Evolutionary conservation across 2,113 vertebrate genomes (phyloP).

Genomic region (Camelus bactrianus): DNA sequence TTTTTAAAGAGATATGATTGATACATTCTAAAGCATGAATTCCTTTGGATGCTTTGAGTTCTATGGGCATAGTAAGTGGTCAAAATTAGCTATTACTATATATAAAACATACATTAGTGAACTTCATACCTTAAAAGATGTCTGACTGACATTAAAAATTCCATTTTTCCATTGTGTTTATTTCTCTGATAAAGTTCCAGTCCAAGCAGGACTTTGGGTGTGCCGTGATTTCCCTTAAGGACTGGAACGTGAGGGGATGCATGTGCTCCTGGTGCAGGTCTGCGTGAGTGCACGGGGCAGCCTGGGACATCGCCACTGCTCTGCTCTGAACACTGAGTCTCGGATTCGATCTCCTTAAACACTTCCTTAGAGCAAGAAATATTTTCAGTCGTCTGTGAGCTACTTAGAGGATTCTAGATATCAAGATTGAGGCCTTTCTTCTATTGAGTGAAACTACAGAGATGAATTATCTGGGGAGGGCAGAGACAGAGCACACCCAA

Average conservation of each 20-base stretch:
- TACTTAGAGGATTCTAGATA: background rate
- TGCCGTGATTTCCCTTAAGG: background rate
- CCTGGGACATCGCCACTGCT: background rate
- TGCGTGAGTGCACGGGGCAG: background rate
- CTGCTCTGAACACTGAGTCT: background rate
- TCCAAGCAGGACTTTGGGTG: background rate
- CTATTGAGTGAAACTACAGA: slow-evolving; percentile 40
- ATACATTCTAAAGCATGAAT: slow-evolving; percentile 51
- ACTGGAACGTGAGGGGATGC: background rate
- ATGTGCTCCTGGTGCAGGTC: background rate
- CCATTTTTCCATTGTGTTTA: background rate
- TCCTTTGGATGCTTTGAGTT: slow-evolving; percentile 26
- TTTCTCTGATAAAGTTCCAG: background rate
- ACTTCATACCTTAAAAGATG: slow-evolving; percentile 43
- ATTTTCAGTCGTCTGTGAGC: slow-evolving; percentile 17
- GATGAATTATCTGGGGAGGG: background rate
- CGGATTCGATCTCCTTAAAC: background rate
- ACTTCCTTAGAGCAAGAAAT: background rate
- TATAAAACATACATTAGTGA: slow-evolving; percentile 24
- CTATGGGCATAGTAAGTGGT: slow-evolving; percentile 1
- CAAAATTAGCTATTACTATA: slow-evolving; percentile 37
- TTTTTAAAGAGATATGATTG: slow-evolving; percentile 18
- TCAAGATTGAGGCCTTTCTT: background rate
- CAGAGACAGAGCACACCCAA: background rate
- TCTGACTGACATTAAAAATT: background rate